These are phyloP conservation scores for Drosophila dunni DNA, from an alignment of 1,140 invertebrate genomes.

Conservation along the genomic window DNA sequence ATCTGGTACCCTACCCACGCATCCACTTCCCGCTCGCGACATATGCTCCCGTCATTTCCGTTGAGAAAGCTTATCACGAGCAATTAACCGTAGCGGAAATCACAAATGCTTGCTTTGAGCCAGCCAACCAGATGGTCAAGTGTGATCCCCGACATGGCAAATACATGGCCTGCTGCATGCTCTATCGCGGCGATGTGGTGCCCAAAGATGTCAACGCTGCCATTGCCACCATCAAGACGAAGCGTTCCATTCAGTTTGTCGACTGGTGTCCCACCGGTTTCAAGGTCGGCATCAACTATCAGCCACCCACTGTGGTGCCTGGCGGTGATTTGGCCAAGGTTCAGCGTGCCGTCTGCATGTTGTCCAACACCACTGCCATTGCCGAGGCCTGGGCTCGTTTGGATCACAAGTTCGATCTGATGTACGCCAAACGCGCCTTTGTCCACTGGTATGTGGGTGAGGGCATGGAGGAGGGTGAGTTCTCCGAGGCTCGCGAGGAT, in stretches of 20 bases:
- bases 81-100: conserved; percentile 92
- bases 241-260: conserved; percentile 92
- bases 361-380: conserved; percentile 94
- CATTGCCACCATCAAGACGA: conserved; percentile 95
- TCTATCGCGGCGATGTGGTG: conserved; percentile 90
- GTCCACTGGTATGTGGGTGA: conserved; percentile 92
- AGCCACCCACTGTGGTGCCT: conserved; percentile 92
- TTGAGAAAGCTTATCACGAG: conserved; percentile 93
- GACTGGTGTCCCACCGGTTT: conserved; percentile 94
- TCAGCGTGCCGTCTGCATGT: conserved; percentile 93
- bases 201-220: conserved; percentile 95
- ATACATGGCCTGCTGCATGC: conserved; percentile 95
- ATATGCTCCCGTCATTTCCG: conserved; percentile 91
- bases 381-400: conserved; percentile 93
- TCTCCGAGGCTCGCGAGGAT: conserved; percentile 94
- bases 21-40: conserved; percentile 93
- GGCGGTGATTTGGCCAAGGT: conserved; percentile 94
- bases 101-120: conserved; percentile 93
- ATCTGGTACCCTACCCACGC: conserved; percentile 92
- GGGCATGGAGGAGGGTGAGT: conserved; percentile 93
- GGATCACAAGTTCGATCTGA: conserved; percentile 93
- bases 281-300: conserved; percentile 93
- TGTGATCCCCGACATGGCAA: conserved; percentile 92
- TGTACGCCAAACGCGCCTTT: conserved; percentile 91
- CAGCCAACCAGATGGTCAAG: conserved; percentile 94